phyloP scores from a whole-genome alignment of 2,113 vertebrate genomes.

The Agelaius phoeniceus region DNA sequence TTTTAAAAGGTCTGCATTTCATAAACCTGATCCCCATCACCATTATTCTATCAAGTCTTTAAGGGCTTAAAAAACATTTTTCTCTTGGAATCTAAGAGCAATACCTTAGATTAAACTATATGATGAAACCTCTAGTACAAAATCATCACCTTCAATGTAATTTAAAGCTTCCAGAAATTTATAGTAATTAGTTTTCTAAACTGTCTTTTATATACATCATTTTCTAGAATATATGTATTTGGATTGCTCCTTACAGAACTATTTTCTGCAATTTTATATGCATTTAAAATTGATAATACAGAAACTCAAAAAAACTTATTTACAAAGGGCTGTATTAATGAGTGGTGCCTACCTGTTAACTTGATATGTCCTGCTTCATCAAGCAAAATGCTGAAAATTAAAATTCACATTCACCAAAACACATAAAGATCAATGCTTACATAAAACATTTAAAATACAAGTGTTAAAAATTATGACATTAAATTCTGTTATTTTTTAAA shows the following conservation, averaged over 20 bases:
- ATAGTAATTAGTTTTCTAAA: neutral
- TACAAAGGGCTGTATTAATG: slow-evolving; percentile 15
- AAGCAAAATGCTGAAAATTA: slow-evolving; percentile 99
- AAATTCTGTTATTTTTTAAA: neutral
- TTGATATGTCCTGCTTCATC: slow-evolving; percentile 99
- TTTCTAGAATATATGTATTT: neutral
- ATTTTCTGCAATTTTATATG: neutral
- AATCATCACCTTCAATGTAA: neutral
- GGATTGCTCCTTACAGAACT: neutral
- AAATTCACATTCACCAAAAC: slow-evolving; percentile 84
- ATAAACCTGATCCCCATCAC: neutral
- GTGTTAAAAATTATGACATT: neutral
- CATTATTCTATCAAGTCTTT: neutral
- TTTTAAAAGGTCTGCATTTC: neutral
- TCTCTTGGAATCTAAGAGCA: neutral
- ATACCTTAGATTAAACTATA: neutral
- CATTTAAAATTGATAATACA: neutral
- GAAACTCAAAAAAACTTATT: neutral
- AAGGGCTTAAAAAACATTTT: neutral
- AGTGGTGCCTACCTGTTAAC: slow-evolving; percentile 89
- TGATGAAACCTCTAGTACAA: neutral
- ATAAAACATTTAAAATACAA: slow-evolving; percentile 32
- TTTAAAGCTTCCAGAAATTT: neutral
- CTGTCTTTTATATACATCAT: rapidly evolving
- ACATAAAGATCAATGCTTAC: slow-evolving; percentile 66